A percentile compares a stretch with the other conserved stretches of the same genome.
phyloP scores from a whole-genome alignment of 2,113 vertebrate species.

The Bubo scandiacus region DNA sequence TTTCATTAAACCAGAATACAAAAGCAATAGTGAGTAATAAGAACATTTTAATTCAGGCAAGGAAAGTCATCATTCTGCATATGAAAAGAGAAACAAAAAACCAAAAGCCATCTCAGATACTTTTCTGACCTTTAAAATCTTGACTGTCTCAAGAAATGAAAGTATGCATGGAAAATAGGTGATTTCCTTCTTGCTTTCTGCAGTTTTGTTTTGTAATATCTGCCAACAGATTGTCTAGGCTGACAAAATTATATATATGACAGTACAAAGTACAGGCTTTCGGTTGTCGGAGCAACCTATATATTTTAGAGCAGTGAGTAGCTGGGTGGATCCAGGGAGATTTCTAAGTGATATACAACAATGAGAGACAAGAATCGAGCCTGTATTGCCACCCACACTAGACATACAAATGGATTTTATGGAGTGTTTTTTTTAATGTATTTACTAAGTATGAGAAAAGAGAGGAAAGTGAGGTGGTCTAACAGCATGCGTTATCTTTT shows the following conservation, averaged over 20 bases:
- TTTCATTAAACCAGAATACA: neutral
- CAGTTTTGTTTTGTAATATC: neutral
- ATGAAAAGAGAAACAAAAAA: neutral
- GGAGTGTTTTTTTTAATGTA: neutral
- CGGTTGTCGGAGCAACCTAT: conserved; percentile 43
- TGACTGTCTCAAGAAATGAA: neutral
- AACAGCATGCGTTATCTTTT: neutral
- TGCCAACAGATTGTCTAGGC: neutral
- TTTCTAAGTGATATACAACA: neutral
- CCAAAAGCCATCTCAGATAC: neutral
- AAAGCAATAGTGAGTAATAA: neutral
- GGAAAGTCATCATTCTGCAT: neutral
- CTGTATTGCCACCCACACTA: neutral
- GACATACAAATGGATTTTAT: conserved; percentile 17
- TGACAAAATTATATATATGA: neutral
- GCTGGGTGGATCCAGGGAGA: neutral
- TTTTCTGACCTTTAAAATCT: neutral
- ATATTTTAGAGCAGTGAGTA: conserved; percentile 8
- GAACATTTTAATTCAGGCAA: neutral
- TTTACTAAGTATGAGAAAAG: conserved; percentile 22
- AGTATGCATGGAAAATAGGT: neutral
- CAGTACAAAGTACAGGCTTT: conserved; percentile 1
- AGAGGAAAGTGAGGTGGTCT: neutral
- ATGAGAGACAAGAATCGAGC: neutral
- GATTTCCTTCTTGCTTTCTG: neutral